Conservation (phyloP, 1,140 invertebrate genomes). For the Heterodera carotae region DNA sequence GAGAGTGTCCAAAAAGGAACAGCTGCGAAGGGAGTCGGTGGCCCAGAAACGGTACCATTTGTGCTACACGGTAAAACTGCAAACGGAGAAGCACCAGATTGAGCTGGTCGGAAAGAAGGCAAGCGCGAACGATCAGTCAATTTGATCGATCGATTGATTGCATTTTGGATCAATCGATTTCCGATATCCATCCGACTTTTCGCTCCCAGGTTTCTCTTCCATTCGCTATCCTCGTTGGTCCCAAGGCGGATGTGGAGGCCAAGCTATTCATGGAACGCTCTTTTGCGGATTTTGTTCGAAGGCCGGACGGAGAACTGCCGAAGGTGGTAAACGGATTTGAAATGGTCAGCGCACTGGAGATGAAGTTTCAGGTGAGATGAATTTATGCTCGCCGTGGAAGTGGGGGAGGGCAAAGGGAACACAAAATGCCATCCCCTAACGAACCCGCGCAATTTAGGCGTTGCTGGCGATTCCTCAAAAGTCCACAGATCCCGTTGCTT, state of each 20-base stretch:
- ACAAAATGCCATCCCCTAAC: not conserved
- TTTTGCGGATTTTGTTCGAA: slow-evolving; percentile 59
- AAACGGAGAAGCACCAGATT: slow-evolving; percentile 54
- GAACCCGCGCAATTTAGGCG: slow-evolving; percentile 32
- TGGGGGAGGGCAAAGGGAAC: not conserved
- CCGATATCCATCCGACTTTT: not conserved
- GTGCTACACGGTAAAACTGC: slow-evolving; percentile 57
- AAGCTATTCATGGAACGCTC: slow-evolving; percentile 64
- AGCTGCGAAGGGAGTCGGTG: slow-evolving; percentile 58
- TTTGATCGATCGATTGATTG: too few species aligned
- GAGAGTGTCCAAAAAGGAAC: slow-evolving; percentile 63
- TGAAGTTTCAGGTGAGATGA: slow-evolving; percentile 60
- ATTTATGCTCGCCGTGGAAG: not conserved
- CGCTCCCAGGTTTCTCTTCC: slow-evolving; percentile 56
- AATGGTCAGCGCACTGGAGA: slow-evolving; percentile 63
- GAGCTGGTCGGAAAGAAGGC: slow-evolving; percentile 61
- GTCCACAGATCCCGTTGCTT: slow-evolving; percentile 56
- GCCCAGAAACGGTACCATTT: slow-evolving; percentile 63
- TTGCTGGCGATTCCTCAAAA: slow-evolving; percentile 65
- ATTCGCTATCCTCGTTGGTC: slow-evolving; percentile 63
- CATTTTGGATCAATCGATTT: not conserved
- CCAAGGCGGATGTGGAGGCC: slow-evolving; percentile 64
- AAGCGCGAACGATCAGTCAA: not conserved
- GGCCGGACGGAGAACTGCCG: slow-evolving; percentile 59
- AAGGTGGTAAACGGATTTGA: slow-evolving; percentile 51